Evolutionary conservation across 1,140 invertebrate species (phyloP), one percentile per base, ranked within the genome.

Genomic region (Euglossa dilemma): DNA sequence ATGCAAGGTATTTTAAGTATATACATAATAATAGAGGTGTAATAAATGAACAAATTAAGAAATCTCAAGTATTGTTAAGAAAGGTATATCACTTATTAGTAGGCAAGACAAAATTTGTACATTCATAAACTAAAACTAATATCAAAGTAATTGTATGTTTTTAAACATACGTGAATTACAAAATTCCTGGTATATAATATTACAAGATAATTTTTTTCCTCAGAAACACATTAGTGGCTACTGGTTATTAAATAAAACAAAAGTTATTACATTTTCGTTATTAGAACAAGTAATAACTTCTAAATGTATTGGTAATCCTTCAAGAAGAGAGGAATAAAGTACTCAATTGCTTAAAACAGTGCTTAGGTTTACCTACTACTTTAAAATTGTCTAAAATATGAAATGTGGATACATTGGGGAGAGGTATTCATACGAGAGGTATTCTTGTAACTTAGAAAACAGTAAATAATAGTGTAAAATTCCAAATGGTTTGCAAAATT

Each of bases 71-170:
- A 66, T 66, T 28, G 4, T 52, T 57, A 59, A 57, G 25, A 67
- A 64, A 43, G 59, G 63, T 52, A 36, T 76, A 54, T 63, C 18
- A 57, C 25, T 18, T 57, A 45, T 23, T 18, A n/a, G 4, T 67
- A 57, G 61, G 72, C 45, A n/a, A 78, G 25, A 71, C 14, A 78
- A 83, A 54, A 83, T 83, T 83, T n/a, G 50, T 45, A 50, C 76
- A 72, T 72, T 70, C 23, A 61, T 18, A n/a, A 50, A 54, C 20
- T 36, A 59, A 64, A 43, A 50, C 50, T 75, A 73, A 28, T 45
- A 2, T 75, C n/a, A 64, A 23, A 25, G 14, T 75, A 47, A 75
- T 28, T 47, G 36, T 52, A 74, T 75, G 67, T 71, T 78, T 16
- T 16, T 63, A 16, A 78, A 56, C 57, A 63, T 83, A 83, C 43